A percentile compares a stretch with the other conserved stretches of the same genome.
Conservation (phyloP, 2,797 vertebrate genomes). For the Tapirus indicus region DNA sequence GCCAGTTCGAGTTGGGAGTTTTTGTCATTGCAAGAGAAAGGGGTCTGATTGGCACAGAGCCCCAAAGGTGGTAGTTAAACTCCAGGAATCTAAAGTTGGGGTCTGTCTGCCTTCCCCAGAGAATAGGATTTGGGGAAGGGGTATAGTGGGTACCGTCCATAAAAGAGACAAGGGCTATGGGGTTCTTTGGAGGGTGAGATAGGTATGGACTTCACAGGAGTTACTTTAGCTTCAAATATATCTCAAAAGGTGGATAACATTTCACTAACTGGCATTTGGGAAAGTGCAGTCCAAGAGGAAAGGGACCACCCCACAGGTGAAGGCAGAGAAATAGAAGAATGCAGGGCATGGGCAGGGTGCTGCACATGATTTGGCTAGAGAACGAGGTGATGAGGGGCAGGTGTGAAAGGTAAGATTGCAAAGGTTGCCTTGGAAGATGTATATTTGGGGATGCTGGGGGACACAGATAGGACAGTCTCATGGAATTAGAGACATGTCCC, state of each 20-base stretch:
- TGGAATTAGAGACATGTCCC: not conserved
- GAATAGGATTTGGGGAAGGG: not conserved
- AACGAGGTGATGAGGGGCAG: rapidly evolving
- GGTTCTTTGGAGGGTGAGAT: not conserved
- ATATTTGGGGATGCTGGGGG: too few species aligned
- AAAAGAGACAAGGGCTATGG: not conserved
- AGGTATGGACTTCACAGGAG: not conserved
- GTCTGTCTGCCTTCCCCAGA: not conserved
- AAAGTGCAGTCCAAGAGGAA: not conserved
- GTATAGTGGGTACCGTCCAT: not conserved
- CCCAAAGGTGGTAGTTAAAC: not conserved
- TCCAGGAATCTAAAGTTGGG: not conserved
- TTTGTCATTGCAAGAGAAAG: not conserved
- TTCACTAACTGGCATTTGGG: not conserved
- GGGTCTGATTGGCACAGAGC: not conserved
- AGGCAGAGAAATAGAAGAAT: not conserved
- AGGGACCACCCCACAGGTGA: not conserved
- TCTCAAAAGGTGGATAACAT: not conserved
- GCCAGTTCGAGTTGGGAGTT: not conserved
- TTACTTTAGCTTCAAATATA: not conserved
- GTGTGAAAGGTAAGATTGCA: not conserved
- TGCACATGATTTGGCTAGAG: not conserved
- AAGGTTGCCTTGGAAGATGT: not conserved
- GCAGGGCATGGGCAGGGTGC: too few species aligned
- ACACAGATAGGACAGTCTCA: not conserved